A percentile compares a stretch with the other conserved stretches of the same genome.
These are phyloP conservation scores for Pyrochroa serraticornis DNA, from an alignment of 2,888 invertebrate genomes.

Conservation along the genomic window DNA sequence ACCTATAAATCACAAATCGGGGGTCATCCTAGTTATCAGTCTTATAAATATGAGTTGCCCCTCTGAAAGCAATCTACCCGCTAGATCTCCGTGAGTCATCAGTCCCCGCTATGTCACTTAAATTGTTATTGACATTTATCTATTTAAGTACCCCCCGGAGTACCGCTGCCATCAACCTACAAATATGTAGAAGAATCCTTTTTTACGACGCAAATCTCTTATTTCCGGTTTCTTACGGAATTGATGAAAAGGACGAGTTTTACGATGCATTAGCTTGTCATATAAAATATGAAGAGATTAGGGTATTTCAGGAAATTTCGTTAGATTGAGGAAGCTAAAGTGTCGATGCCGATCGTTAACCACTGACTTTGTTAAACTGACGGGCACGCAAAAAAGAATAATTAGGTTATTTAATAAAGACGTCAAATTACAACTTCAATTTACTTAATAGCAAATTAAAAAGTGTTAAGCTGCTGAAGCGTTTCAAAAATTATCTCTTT, in stretches of 20 bases:
- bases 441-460: too few relatives aligned
- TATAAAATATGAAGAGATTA: conserved; percentile 20
- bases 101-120: conserved; percentile 31
- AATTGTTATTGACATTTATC: conserved; percentile 42
- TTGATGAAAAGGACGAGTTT: conserved; percentile 16
- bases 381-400: conserved; percentile 8
- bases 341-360: conserved; percentile 8
- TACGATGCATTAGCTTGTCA: conserved; percentile 21
- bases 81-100: conserved; percentile 44
- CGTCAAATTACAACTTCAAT: conserved; percentile 2
- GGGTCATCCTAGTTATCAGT: conserved; percentile 53
- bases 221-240: conserved; percentile 6
- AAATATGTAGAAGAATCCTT: conserved; percentile 11
- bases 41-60: conserved; percentile 48
- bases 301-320: conserved; percentile 3
- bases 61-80: conserved; percentile 40
- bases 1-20: conserved; percentile 52
- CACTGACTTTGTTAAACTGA: neutral
- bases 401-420: conserved; percentile 14
- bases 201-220: conserved; percentile 13
- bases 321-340: conserved; percentile 1
- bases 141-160: conserved; percentile 24
- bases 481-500: too few relatives aligned
- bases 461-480: too few relatives aligned
- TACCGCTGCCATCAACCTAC: neutral